These are phyloP conservation scores for Lepidurus packardi DNA, from an alignment of 1,140 invertebrate species.

Conservation along the genomic window DNA sequence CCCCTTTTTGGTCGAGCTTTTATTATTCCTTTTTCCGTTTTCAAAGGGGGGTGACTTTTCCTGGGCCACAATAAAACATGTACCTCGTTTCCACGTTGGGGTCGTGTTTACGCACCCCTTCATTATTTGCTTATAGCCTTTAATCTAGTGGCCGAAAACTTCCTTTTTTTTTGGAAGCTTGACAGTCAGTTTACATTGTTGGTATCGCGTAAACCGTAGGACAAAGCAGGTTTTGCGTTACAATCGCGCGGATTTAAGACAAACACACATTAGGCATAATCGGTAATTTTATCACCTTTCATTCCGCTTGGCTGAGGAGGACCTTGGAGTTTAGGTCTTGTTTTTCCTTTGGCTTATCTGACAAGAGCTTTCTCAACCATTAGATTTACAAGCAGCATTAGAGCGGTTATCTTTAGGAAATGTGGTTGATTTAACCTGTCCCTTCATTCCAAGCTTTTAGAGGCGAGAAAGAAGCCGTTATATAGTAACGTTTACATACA, in stretches of 20 bases:
- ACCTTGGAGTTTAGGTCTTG: background rate
- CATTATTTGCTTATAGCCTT: conserved; percentile 19
- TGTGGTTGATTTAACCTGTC: background rate
- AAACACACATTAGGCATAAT: background rate
- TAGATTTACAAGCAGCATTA: background rate
- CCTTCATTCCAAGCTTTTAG: background rate
- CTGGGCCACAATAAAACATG: no score
- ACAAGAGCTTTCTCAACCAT: conserved; percentile 3
- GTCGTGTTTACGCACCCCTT: background rate
- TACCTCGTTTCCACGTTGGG: background rate
- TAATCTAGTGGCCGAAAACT: background rate
- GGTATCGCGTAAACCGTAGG: background rate
- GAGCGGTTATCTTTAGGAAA: background rate
- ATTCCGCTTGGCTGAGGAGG: conserved; percentile 14
- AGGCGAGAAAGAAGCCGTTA: no score
- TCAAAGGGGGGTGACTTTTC: background rate
- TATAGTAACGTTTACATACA: no score
- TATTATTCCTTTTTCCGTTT: conserved; percentile 3
- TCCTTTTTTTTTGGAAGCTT: background rate
- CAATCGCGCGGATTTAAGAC: no score
- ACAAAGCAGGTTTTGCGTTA: no score
- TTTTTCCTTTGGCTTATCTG: background rate
- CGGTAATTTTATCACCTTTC: background rate
- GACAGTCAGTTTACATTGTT: background rate
- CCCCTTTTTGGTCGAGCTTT: background rate